Evolutionary conservation across 2,113 vertebrate species (phyloP).

Genomic region (Columbina picui): DNA sequence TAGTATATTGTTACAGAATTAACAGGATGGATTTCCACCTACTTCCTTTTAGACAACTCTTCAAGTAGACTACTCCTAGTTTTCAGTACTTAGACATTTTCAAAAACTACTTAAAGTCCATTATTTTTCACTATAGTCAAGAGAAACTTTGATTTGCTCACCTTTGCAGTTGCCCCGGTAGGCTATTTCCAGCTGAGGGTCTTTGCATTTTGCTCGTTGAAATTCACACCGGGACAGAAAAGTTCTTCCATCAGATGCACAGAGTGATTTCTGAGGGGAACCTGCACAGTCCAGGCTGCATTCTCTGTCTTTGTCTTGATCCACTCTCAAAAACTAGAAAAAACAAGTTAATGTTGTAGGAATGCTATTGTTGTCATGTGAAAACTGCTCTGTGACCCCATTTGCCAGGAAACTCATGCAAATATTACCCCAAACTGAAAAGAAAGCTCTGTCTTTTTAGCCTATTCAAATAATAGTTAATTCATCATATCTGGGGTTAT

Average conservation of each 20-base stretch:
- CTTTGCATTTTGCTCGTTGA: slow-evolving; percentile 94
- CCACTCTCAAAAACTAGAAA: slow-evolving; percentile 90
- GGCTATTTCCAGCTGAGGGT: slow-evolving; percentile 92
- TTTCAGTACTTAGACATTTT: neutral
- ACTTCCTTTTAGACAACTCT: neutral
- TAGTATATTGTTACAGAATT: neutral
- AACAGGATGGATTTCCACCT: neutral
- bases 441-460: neutral
- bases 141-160: slow-evolving; percentile 61
- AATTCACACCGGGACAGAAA: slow-evolving; percentile 97
- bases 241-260: slow-evolving; percentile 94
- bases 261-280: slow-evolving; percentile 87
- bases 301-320: slow-evolving; percentile 92
- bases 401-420: neutral
- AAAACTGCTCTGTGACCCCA: neutral
- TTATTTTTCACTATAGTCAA: neutral
- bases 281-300: slow-evolving; percentile 90
- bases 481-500: neutral
- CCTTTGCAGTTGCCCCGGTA: slow-evolving; percentile 93
- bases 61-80: neutral
- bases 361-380: neutral
- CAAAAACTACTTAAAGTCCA: neutral
- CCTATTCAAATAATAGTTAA: neutral
- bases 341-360: neutral
- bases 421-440: neutral